Evolutionary conservation across 2,888 invertebrate species (phyloP).

Genomic region (Orthonychiurus folsomi): DNA sequence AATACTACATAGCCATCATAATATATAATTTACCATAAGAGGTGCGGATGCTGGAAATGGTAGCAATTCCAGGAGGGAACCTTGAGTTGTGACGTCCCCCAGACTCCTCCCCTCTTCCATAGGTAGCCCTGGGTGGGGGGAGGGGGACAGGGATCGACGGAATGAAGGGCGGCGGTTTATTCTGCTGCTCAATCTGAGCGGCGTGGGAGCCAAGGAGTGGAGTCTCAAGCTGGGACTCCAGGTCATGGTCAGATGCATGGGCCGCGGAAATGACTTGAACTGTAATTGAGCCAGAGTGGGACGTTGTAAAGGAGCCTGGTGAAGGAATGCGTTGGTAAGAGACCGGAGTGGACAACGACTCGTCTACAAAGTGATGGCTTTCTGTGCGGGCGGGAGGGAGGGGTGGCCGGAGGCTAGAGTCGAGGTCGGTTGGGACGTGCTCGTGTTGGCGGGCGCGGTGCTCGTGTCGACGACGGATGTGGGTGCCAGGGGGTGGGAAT

Average conservation of each 20-base stretch:
- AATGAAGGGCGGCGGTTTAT: conserved; percentile 32
- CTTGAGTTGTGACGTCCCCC: conserved; percentile 1
- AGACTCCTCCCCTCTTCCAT: background rate
- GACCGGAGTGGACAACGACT: conserved; percentile 45
- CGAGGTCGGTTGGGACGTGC: conserved; percentile 21
- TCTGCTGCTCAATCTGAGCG: conserved; percentile 42
- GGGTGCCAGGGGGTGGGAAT: conserved; percentile 48
- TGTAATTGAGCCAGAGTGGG: conserved; percentile 48
- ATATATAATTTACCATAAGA: conserved; percentile 36
- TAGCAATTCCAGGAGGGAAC: conserved; percentile 28
- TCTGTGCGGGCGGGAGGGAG: conserved; percentile 43
- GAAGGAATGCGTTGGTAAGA: conserved; percentile 41
- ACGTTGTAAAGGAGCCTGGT: conserved; percentile 41
- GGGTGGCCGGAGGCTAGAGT: no score
- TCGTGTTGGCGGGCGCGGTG: conserved; percentile 23
- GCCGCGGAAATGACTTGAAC: conserved; percentile 55
- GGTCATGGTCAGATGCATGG: conserved; percentile 51
- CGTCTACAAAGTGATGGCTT: conserved; percentile 45
- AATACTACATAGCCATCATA: no score
- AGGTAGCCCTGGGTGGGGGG: conserved; percentile 13
- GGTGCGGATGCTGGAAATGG: conserved; percentile 36
- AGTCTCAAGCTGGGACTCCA: conserved; percentile 53
- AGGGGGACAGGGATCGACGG: conserved; percentile 22
- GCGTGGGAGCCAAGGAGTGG: conserved; percentile 47
- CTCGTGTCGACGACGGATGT: conserved; percentile 37